Evolutionary conservation across 2,888 invertebrate species (phyloP), one percentile per base, ranked within the genome.

Genomic region (Helicoverpa assulta): DNA sequence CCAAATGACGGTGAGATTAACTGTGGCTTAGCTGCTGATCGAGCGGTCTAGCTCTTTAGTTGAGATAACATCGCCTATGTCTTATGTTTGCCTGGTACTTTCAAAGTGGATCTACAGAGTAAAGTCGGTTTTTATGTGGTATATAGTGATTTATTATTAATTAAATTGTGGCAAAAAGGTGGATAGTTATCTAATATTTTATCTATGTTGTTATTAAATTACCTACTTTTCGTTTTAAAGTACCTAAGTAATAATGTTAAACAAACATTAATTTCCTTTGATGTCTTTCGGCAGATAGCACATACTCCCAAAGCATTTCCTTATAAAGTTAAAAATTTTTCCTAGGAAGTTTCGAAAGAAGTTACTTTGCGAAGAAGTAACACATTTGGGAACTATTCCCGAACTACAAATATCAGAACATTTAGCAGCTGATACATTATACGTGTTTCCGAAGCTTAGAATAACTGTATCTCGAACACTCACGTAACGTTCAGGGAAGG

Each of bases 1-100:
- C 63, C 43, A 68, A 81, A 71, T 51, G 78, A 67, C 19, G 26
- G 43, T 21, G 55, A 58, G 78, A 78, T 80, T 81, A 80, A 75
- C 58, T 58, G 55, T n/a, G 68, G 64, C 57, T 78, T 56, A 75
- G 67, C 50, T 58, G 67, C 71, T 78, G 71, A 81, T 78, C 37
- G 62, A 70, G 63, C 69, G 64, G 62, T 57, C 67, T 55, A 67
- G 37, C 58, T 71, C 67, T 61, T 69, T 77, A 81, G 51, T 68
- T 21, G 18, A 54, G 60, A 61, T 68, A 61, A 37, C 55, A 62
- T 68, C 67, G 67, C 21, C 59, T 56, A 21, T 37, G 55, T 51
- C 21, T 51, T 60, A 19, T 72, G 69, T 51, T 57, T 53, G 7
- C 56, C 67, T 67, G 61, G 79, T 78, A 74, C 16, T n/a, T n/a